Percentiles rank a stretch among this genome's conserved stretches.
phyloP scores from a whole-genome alignment of 2,888 invertebrate genomes.

The Pheosia gnoma region DNA sequence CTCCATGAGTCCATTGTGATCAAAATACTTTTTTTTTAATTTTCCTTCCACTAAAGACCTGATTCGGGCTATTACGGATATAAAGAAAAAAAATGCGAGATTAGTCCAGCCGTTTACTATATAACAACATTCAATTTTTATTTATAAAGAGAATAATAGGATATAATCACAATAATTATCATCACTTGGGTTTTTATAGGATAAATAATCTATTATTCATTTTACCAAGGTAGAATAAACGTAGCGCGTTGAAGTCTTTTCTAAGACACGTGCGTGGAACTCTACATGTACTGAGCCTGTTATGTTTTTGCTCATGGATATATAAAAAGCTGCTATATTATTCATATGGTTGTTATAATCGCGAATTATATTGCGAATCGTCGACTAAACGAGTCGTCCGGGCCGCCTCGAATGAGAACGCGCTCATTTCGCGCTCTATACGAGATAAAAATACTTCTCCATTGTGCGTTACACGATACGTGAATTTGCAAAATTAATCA shows the following conservation, averaged over 20 bases:
- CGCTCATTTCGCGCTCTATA: slow-evolving; percentile 60
- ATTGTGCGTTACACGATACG: slow-evolving; percentile 30
- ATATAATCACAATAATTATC: too few relatives aligned
- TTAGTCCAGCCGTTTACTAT: too few relatives aligned
- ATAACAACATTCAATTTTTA: too few relatives aligned
- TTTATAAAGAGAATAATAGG: too few relatives aligned
- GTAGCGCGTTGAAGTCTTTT: slow-evolving; percentile 59
- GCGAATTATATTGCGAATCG: slow-evolving; percentile 50
- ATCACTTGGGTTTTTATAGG: too few relatives aligned
- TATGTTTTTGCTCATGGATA: slow-evolving; percentile 15
- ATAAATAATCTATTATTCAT: too few relatives aligned
- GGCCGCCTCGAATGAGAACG: slow-evolving; percentile 60
- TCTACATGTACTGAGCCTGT: slow-evolving; percentile 16
- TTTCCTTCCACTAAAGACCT: too few relatives aligned
- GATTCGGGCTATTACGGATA: too few relatives aligned
- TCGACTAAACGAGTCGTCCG: slow-evolving; percentile 49
- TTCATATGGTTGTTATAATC: slow-evolving; percentile 35
- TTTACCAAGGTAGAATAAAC: slow-evolving; percentile 4
- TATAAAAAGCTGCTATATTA: slow-evolving; percentile 20
- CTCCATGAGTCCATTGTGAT: too few relatives aligned
- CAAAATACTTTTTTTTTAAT: too few relatives aligned
- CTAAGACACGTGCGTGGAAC: slow-evolving; percentile 16
- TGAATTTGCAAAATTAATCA: slow-evolving; percentile 13
- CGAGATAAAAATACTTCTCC: slow-evolving; percentile 51
- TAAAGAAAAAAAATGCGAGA: too few relatives aligned